Conservation (phyloP, 2,888 invertebrate genomes). For the Melangyna quadrimaculata region DNA sequence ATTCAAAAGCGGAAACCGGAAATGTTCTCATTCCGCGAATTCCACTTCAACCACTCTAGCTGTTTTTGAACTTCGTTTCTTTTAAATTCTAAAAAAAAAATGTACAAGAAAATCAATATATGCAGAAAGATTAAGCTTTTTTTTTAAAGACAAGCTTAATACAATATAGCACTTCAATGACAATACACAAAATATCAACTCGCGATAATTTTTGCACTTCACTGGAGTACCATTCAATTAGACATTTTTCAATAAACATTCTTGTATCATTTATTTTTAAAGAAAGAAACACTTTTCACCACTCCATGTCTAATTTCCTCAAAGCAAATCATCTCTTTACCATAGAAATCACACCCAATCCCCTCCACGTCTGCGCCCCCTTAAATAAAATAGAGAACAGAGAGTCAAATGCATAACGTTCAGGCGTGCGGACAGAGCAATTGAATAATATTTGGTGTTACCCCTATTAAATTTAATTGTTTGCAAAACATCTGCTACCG, state of each 20-base stretch:
- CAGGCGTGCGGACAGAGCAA: conserved; percentile 70
- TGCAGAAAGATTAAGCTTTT: too few relatives aligned
- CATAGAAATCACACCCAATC: neutral
- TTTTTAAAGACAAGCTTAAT: too few relatives aligned
- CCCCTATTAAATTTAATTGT: conserved; percentile 72
- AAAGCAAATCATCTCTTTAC: neutral
- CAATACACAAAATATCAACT: too few relatives aligned
- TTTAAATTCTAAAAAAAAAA: too few relatives aligned
- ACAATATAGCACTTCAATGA: too few relatives aligned
- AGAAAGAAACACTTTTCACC: neutral
- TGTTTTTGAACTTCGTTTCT: too few relatives aligned
- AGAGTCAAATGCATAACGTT: conserved; percentile 55
- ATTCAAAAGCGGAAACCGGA: too few relatives aligned
- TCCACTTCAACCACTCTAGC: too few relatives aligned
- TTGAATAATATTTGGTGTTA: conserved; percentile 72
- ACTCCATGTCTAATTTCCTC: neutral
- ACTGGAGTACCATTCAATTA: conserved; percentile 46
- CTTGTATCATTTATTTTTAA: conserved; percentile 31
- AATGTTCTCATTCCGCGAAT: too few relatives aligned
- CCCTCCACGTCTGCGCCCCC: too few relatives aligned
- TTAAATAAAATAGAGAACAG: neutral
- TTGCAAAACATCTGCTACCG: conserved; percentile 67
- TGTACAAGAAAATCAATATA: too few relatives aligned
- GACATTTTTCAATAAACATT: conserved; percentile 28
- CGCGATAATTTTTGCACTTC: neutral